phyloP scores from a whole-genome alignment of 2,888 invertebrate species.

The Polia nebulosa region DNA sequence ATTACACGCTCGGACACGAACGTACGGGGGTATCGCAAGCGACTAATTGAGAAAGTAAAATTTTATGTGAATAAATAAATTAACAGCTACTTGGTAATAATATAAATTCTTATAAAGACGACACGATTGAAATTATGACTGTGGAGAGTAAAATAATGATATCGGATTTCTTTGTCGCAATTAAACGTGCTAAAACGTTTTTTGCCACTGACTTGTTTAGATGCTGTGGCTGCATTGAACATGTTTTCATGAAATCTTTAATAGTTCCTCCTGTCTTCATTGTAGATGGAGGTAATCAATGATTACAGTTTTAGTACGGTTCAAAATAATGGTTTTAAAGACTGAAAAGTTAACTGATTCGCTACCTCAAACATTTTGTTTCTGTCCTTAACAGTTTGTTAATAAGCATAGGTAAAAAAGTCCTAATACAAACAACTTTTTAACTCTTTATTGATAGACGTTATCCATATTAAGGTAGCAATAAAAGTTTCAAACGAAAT shows the following conservation, averaged over 20 bases:
- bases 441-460: slow-evolving; percentile 29
- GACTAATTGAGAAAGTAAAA: slow-evolving; percentile 69
- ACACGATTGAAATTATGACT: slow-evolving; percentile 50
- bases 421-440: slow-evolving; percentile 7
- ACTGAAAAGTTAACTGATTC: background rate
- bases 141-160: slow-evolving; percentile 52
- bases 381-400: background rate
- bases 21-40: slow-evolving; percentile 55
- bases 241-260: slow-evolving; percentile 32
- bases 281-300: background rate
- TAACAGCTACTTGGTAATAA: slow-evolving; percentile 58
- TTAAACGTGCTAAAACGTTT: slow-evolving; percentile 42
- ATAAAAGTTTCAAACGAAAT: slow-evolving; percentile 62
- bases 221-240: slow-evolving; percentile 22
- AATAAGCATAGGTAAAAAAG: background rate
- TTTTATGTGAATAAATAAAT: slow-evolving; percentile 67
- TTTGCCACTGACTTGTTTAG: slow-evolving; percentile 37
- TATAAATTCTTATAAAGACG: slow-evolving; percentile 57
- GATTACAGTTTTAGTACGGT: background rate
- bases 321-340: background rate
- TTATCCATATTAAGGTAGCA: slow-evolving; percentile 32
- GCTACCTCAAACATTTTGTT: too few species aligned
- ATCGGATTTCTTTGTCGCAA: slow-evolving; percentile 56
- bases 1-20: slow-evolving; percentile 64
- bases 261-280: background rate